A percentile compares a stretch with the other conserved stretches of the same genome.
Conservation (phyloP, 2,888 invertebrate genomes). For the Drosophila longiperda region DNA sequence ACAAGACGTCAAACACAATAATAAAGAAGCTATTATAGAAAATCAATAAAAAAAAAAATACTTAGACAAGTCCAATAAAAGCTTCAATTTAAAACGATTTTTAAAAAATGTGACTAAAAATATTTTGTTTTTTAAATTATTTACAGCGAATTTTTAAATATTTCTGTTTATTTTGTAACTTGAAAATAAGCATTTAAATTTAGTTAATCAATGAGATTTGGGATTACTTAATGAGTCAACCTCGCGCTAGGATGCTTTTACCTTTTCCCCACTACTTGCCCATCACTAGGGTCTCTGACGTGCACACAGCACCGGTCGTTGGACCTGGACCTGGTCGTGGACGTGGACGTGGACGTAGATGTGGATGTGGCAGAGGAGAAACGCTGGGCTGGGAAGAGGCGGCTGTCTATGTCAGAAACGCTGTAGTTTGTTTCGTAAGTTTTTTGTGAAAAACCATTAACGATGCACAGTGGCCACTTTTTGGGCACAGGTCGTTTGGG, state of each 20-base stretch:
- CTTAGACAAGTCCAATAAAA: no score
- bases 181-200: not conserved
- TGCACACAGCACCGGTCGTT: conserved; percentile 45
- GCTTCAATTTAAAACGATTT: no score
- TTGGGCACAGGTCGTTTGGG: conserved; percentile 30
- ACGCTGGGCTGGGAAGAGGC: not conserved
- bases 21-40: no score
- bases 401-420: conserved; percentile 49
- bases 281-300: conserved; percentile 59
- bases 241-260: conserved; percentile 26
- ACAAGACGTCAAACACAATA: no score
- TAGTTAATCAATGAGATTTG: not conserved
- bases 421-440: conserved; percentile 76
- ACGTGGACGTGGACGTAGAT: conserved; percentile 1
- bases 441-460: conserved; percentile 73
- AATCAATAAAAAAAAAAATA: no score
- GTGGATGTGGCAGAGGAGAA: conserved; percentile 6
- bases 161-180: not conserved
- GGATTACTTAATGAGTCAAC: conserved; percentile 19
- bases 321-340: not conserved
- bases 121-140: not conserved
- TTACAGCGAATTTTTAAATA: not conserved
- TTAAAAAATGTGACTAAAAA: no score
- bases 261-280: conserved; percentile 7
- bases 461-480: conserved; percentile 70